Base-by-base conservation (phyloP, 2,888 invertebrate genomes). In the Galerucella calmariensis region DNA sequence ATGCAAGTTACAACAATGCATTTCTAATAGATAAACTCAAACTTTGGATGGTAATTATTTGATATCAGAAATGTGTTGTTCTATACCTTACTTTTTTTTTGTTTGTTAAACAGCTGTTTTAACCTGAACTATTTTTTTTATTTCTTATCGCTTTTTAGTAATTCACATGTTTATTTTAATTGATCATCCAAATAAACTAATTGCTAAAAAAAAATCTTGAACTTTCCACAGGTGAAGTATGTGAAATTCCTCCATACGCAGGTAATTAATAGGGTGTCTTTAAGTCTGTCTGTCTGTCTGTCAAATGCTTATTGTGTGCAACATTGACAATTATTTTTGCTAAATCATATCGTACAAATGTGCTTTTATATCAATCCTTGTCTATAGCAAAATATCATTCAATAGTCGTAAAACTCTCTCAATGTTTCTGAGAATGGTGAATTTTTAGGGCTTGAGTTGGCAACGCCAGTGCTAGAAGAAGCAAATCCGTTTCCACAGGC, bases 381-480 rank as follows among this genome's bases (percentile, higher is more conserved):
- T 14, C 51, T 51, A 12, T 51, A 6, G 5, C 10, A 14, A 51
- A 51, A n/a, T n/a, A 51, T n/a, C 51, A 51, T 46, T 46, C 10
- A 12, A 0, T 35, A 51, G n/a, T 51, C 4, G 51, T 35, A 35
- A 6, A 35, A 51, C n/a, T n/a, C 2, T 6, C 14, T 12, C 2
- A 12, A 46, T 10, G 11, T 12, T 14, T 4, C 4, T 14, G 53
- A 53, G 53, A 53, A 35, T 20, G 71, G 12, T 67, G 67, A 59
- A 20, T 67, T 62, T 75, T 71, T 74, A 87, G 87, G 87, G 72
- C 79, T 94, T 78, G 94, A 94, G 85, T 89, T 95, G 80, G 92
- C 92, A 71, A 95, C 95, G 58, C 95, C 95, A 0, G 93, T 95
- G 58, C 84, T 93, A 77, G 93, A 92, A 77, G 89, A 90, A 79